Conservation (phyloP, 1,140 invertebrate species). For the Zaprionus ornatus region DNA sequence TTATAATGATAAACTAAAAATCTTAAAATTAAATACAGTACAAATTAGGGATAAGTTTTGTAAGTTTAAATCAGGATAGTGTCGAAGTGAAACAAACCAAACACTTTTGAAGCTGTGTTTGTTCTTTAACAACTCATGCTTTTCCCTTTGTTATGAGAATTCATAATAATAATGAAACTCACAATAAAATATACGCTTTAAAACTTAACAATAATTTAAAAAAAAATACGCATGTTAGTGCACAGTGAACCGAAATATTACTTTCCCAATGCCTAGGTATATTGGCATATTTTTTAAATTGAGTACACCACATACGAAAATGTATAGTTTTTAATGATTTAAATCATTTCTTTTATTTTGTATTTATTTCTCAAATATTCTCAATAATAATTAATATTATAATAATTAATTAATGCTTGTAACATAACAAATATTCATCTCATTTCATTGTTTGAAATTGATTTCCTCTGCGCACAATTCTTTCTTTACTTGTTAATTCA, state of each 20-base stretch:
- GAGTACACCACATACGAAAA: constrained; percentile 37
- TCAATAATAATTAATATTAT: constrained; percentile 83
- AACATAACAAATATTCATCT: constrained; percentile 81
- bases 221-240: constrained; percentile 20
- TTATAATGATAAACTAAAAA: constrained; percentile 36
- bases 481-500: constrained; percentile 34
- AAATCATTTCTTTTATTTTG: constrained; percentile 75
- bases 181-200: constrained; percentile 25
- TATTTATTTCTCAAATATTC: constrained; percentile 83
- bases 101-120: constrained; percentile 18
- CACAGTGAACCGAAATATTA: constrained; percentile 11
- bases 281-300: neutral
- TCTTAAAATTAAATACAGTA: constrained; percentile 33
- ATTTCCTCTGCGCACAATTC: constrained; percentile 44
- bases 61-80: constrained; percentile 20
- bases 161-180: constrained; percentile 29
- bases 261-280: constrained; percentile 20
- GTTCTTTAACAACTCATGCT: constrained; percentile 21
- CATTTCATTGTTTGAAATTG: constrained; percentile 61
- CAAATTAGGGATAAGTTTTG: constrained; percentile 23
- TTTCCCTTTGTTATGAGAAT: constrained; percentile 14
- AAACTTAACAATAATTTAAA: constrained; percentile 48
- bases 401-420: constrained; percentile 83
- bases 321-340: constrained; percentile 66
- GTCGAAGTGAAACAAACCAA: constrained; percentile 24